These are phyloP conservation scores for Lucilia cuprina DNA, from an alignment of 1,140 invertebrate species.

Conservation along the genomic window DNA sequence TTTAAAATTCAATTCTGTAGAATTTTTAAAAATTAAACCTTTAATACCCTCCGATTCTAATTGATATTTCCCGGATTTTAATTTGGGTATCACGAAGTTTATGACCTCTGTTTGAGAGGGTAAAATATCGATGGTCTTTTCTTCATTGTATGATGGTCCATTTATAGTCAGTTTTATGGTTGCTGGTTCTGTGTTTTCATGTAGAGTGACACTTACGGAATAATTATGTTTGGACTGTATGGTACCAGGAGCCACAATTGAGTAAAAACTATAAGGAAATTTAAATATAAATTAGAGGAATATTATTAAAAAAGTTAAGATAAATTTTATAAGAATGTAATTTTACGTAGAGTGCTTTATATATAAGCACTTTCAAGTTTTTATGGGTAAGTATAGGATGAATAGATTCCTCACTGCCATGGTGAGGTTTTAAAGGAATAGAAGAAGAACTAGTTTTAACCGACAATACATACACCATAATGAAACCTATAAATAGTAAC, in stretches of 20 bases:
- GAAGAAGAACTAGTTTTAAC: not conserved
- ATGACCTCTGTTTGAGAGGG: slow-evolving; percentile 75
- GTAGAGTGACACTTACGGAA: slow-evolving; percentile 77
- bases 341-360: too few relatives aligned
- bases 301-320: too few relatives aligned
- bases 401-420: too few relatives aligned
- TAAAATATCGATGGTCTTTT: slow-evolving; percentile 71
- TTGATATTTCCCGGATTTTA: slow-evolving; percentile 78
- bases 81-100: slow-evolving; percentile 72
- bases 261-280: slow-evolving; percentile 71
- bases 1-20: slow-evolving; percentile 76
- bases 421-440: too few relatives aligned
- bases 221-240: slow-evolving; percentile 85
- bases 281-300: too few relatives aligned
- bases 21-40: slow-evolving; percentile 77
- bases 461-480: too few relatives aligned
- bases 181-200: slow-evolving; percentile 68
- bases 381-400: too few relatives aligned
- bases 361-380: too few relatives aligned
- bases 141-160: slow-evolving; percentile 74
- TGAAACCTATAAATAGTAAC: too few relatives aligned
- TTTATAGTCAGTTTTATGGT: slow-evolving; percentile 75
- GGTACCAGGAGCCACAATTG: slow-evolving; percentile 79
- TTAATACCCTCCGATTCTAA: slow-evolving; percentile 75
- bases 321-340: too few relatives aligned